Evolutionary conservation across 2,113 vertebrate species (phyloP).

Genomic region (Microcebus jonahi): DNA sequence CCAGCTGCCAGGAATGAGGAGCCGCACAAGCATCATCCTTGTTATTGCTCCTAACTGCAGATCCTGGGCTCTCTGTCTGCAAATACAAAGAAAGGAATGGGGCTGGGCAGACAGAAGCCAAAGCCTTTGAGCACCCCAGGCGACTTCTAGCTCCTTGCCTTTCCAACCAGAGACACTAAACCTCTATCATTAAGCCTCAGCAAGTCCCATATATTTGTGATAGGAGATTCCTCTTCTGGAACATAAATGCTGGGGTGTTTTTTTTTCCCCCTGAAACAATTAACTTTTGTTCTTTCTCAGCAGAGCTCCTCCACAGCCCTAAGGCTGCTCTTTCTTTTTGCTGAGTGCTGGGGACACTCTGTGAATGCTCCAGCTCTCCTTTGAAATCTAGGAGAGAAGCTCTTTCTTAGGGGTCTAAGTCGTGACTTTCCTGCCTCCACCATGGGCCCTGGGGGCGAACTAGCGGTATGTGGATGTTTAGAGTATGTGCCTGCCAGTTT

Average conservation of each 20-base stretch:
- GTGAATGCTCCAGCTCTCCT: neutral
- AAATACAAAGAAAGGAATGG: neutral
- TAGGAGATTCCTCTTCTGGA: constrained; percentile 27
- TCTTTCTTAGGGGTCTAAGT: neutral
- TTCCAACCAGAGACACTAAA: neutral
- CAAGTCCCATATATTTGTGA: neutral
- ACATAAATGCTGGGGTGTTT: neutral
- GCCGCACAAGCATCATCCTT: neutral
- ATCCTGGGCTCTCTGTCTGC: neutral
- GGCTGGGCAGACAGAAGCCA: neutral
- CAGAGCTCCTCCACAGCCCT: neutral
- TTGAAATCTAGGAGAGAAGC: neutral
- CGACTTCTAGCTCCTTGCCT: neutral
- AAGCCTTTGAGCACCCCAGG: neutral
- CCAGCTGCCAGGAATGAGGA: neutral
- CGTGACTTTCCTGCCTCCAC: neutral
- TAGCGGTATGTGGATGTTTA: too few relatives aligned
- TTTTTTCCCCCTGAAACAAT: neutral
- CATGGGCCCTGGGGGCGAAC: neutral
- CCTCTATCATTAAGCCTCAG: neutral
- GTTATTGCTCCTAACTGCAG: neutral
- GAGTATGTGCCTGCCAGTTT: neutral
- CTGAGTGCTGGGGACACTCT: neutral
- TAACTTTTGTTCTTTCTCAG: neutral
- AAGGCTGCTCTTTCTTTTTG: neutral